phyloP scores from a whole-genome alignment of 2,888 invertebrate species.

The Cantharis rufa region DNA sequence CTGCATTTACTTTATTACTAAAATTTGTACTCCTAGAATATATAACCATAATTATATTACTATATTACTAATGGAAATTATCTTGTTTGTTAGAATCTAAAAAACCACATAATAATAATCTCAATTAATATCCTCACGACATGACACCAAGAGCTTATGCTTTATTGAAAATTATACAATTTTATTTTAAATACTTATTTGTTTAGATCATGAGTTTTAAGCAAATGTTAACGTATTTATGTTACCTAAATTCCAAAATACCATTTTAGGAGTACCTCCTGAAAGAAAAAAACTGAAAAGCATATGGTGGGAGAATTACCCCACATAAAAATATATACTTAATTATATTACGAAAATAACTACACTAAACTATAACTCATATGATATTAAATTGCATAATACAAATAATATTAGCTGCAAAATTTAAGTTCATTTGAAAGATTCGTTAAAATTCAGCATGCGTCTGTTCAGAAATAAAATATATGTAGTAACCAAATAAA shows the following conservation, averaged over 20 bases:
- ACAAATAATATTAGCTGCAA: neutral
- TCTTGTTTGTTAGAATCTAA: neutral
- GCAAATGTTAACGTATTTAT: too few relatives aligned
- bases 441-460: neutral
- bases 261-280: neutral
- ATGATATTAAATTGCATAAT: neutral
- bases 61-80: neutral
- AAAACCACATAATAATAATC: neutral
- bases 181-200: too few relatives aligned
- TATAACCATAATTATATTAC: neutral
- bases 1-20: neutral
- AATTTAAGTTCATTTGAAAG: neutral
- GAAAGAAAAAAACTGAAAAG: neutral
- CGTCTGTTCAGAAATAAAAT: neutral
- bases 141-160: too few relatives aligned
- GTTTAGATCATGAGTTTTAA: too few relatives aligned
- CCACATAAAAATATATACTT: neutral
- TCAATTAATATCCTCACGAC: too few relatives aligned
- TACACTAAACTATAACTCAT: neutral
- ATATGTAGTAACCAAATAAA: neutral
- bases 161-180: too few relatives aligned
- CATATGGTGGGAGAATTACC: neutral
- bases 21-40: neutral
- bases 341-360: neutral
- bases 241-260: neutral